Percentiles rank a stretch among this genome's conserved stretches.
Conservation (phyloP, 2,113 vertebrate species). For the Antechinus flavipes region DNA sequence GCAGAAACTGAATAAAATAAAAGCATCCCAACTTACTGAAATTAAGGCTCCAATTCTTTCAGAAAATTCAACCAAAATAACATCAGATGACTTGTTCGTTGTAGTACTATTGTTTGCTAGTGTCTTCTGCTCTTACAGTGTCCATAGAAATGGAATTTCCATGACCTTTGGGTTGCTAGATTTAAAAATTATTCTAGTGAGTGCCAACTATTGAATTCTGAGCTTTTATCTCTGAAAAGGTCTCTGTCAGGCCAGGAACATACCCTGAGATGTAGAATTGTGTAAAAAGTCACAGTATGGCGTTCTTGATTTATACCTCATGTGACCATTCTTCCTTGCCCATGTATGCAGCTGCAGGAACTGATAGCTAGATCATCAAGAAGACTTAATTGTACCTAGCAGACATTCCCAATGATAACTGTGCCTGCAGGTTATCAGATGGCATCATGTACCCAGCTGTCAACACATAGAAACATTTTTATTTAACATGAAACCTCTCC, state of each 20-base stretch:
- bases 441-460: not conserved
- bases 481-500: not conserved
- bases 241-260: not conserved
- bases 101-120: not conserved
- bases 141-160: not conserved
- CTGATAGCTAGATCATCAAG: not conserved
- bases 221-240: not conserved
- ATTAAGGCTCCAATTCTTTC: not conserved
- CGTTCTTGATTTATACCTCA: not conserved
- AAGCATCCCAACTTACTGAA: not conserved
- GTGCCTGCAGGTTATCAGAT: conserved; percentile 1
- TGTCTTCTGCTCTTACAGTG: not conserved
- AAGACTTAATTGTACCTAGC: not conserved
- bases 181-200: not conserved
- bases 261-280: not conserved
- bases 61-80: not conserved
- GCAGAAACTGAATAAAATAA: not conserved
- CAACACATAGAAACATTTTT: not conserved
- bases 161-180: not conserved
- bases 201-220: not conserved
- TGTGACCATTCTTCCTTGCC: not conserved
- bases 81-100: not conserved
- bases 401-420: not conserved
- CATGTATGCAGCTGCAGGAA: not conserved
- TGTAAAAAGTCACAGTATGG: not conserved